Percentiles rank a stretch among this genome's conserved stretches.
These are phyloP conservation scores for Alcedo quadribrachys DNA, from an alignment of 2,797 vertebrate species.

Conservation along the genomic window DNA sequence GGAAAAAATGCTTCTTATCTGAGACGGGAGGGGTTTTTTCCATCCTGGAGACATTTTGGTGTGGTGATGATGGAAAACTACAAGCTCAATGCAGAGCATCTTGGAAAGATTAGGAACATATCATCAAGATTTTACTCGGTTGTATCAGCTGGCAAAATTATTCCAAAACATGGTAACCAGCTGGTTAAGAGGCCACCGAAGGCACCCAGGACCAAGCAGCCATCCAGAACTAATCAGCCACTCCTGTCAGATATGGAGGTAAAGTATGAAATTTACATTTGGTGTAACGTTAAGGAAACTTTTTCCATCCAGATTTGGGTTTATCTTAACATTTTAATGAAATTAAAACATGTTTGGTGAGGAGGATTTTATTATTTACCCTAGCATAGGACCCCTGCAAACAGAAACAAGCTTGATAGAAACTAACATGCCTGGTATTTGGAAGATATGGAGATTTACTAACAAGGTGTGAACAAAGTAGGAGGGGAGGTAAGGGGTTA, in stretches of 20 bases:
- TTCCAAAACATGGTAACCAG: slow-evolving; percentile 77
- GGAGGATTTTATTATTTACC: background rate
- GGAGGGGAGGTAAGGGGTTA: background rate
- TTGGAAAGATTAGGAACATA: slow-evolving; percentile 32
- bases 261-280: background rate
- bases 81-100: background rate
- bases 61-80: background rate
- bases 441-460: background rate
- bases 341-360: background rate
- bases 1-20: background rate
- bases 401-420: background rate
- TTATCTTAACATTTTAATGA: background rate
- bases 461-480: background rate
- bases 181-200: slow-evolving; percentile 87
- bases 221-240: slow-evolving; percentile 91
- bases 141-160: slow-evolving; percentile 70
- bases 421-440: background rate
- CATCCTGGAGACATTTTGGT: background rate
- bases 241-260: slow-evolving; percentile 82
- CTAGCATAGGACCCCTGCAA: background rate
- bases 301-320: background rate
- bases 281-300: background rate
- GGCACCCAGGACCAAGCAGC: slow-evolving; percentile 94
- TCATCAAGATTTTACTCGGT: slow-evolving; percentile 77
- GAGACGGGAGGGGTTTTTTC: background rate